Evolutionary conservation across 2,888 invertebrate genomes (phyloP).

Genomic region (Diarsia rubi): DNA sequence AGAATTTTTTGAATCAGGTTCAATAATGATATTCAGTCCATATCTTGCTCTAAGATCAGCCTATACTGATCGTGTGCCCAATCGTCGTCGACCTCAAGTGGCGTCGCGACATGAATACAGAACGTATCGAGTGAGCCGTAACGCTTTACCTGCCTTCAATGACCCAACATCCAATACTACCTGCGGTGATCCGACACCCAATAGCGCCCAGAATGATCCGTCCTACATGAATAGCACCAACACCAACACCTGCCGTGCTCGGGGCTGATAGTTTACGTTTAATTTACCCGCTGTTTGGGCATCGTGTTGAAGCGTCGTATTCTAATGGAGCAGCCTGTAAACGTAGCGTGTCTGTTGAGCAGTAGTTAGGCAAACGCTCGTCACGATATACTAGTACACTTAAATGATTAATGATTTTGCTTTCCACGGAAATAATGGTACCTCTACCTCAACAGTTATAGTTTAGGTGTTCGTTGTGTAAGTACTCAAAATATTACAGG

Average conservation of each 20-base stretch:
- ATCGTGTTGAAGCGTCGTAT: constrained; percentile 5
- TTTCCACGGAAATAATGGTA: background rate
- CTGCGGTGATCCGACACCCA: background rate
- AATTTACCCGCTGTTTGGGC: constrained; percentile 29
- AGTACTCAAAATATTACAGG: background rate
- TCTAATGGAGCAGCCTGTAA: constrained; percentile 12
- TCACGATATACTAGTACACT: constrained; percentile 1
- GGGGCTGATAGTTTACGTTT: constrained; percentile 39
- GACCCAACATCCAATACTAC: background rate
- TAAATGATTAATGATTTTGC: constrained; percentile 4
- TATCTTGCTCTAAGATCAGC: background rate
- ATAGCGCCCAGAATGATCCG: background rate
- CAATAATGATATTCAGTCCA: background rate
- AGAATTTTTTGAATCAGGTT: background rate
- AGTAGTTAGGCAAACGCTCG: background rate
- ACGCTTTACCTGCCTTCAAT: constrained; percentile 2
- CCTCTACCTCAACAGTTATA: background rate
- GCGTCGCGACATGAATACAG: background rate
- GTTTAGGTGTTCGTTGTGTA: background rate
- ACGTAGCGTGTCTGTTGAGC: background rate
- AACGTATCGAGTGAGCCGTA: background rate
- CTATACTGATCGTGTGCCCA: background rate
- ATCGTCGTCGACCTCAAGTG: background rate
- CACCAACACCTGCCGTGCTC: background rate
- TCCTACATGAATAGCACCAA: background rate